Base-by-base conservation (phyloP, 2,797 vertebrate species). In the Galagoides demidoff region DNA sequence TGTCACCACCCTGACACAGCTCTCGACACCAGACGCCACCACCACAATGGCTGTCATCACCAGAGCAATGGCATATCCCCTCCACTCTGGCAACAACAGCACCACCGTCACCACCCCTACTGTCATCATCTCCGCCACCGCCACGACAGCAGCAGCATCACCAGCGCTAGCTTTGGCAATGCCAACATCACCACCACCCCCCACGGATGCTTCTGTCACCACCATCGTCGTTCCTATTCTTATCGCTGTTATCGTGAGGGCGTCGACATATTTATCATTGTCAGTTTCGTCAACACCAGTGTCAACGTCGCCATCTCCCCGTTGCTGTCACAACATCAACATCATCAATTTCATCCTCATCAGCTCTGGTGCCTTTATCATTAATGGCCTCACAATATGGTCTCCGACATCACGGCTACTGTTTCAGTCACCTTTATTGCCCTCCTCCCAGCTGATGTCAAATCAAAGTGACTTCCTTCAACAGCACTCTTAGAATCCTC, bases 311-410 rank as follows among this genome's bases (percentile, higher is more conserved):
- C 25, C 29, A 78, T 34, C 52, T 66, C 34, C 14, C 23, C 6
- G 1, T n/a, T 37, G 13, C 52, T 22, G 16, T 22, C n/a, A 49
- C n/a, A 20, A 3, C 10, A 12, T 61, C 45, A 13, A 2, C 57
- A 20, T 31, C 43, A 2, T 64, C n/a, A 3, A 0, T 43, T 27
- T 19, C 55, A 4, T 25, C 43, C 23, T 43, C 37, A 25, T 16
- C 37, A 0, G 0, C 0, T 43, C 31, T 1, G 1, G 10, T 57
- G n/a, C 27, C 22, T 1, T 49, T 17, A 61, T 31, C 23, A 12
- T 49, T 61, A 25, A 3, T 9, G 74, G 45, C 37, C 20, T 79
- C 34, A 27, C 7, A 9, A 11, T 10, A 3, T 2, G 43, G 20
- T 52, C 85, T 74, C 73, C 10, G 3, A 34, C 68, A 7, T 49